Evolutionary conservation across 2,113 vertebrate species (phyloP), one percentile per base, ranked within the genome.

Genomic region (Dermatemys mawii): DNA sequence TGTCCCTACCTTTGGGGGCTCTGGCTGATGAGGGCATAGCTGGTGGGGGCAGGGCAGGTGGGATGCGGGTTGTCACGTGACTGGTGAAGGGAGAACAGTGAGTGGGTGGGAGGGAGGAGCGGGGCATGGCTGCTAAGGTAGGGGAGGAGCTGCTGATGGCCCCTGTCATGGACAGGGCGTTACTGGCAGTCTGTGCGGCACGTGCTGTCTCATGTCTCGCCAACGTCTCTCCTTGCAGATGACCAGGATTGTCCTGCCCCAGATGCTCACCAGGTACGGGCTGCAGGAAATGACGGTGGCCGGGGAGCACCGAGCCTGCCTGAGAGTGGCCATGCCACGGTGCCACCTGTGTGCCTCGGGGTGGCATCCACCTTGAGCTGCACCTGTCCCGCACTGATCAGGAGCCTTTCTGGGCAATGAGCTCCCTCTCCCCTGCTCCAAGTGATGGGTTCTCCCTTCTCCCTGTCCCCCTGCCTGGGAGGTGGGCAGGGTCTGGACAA

Each of bases 221-320:
- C 8, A 6, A 48, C 5, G 7, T 24, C 27, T 78, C 41, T 78
- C 29, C 49, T 79, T 81, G 11, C 86, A 94, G 91, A 94, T 94
- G 94, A 95, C 91, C 3, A 50, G 63, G 19, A 87, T 93, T 24
- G 50, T 97, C 78, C 92, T 94, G 67, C 93, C 96, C 26, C 41
- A 41, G 3, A 94, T 96, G 95, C 27, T 93, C 5, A 35, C 78
- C 90, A 95, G 94, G 95, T 95, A 80, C 54, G 60, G 50, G 46
- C 60, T 7, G 8, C 35, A 67, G 60, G 14, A 57, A 27, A 8
- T 32, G 29, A 35, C 57, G 6, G 4, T 57, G 21, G 35, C 50
- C 11, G 57, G 50, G 8, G 32, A 32, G 11, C n/a, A 29, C 75
- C 3, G 10, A 41, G 57, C 29, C 57, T 78, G 10, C 54, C 54